These are phyloP conservation scores for Nycticebus coucang DNA, from an alignment of 2,113 vertebrate species.

Conservation along the genomic window DNA sequence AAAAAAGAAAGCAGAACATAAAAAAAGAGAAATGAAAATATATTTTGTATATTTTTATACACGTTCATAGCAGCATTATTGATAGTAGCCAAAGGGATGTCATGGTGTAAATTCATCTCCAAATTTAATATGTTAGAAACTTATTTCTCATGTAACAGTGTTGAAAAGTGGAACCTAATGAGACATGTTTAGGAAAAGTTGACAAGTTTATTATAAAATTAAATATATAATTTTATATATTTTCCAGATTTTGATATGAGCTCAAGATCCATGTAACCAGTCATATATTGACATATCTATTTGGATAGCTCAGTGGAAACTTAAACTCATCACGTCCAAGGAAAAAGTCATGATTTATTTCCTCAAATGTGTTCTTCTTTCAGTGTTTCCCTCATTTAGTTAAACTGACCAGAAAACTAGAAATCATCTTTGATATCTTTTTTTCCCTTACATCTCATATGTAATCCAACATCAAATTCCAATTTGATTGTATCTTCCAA, in stretches of 20 bases:
- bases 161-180: not conserved
- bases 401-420: not conserved
- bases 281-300: not conserved
- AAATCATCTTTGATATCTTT: not conserved
- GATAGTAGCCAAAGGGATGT: not conserved
- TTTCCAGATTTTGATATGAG: not conserved
- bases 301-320: not conserved
- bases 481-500: not conserved
- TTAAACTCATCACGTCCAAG: not conserved
- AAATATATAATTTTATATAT: not conserved
- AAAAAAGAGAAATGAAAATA: too few species aligned
- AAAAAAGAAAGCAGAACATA: too few species aligned
- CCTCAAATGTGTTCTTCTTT: not conserved
- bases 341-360: not conserved
- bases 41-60: too few species aligned
- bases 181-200: not conserved
- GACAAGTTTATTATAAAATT: not conserved
- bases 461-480: not conserved
- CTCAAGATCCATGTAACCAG: not conserved
- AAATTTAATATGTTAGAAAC: not conserved
- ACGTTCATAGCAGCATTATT: not conserved
- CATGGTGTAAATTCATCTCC: not conserved
- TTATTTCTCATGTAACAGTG: not conserved
- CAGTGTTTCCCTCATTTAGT: not conserved
- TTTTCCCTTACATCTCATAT: not conserved